Conservation (phyloP, 1,140 invertebrate genomes). For the Drosophila quadrilineata region DNA sequence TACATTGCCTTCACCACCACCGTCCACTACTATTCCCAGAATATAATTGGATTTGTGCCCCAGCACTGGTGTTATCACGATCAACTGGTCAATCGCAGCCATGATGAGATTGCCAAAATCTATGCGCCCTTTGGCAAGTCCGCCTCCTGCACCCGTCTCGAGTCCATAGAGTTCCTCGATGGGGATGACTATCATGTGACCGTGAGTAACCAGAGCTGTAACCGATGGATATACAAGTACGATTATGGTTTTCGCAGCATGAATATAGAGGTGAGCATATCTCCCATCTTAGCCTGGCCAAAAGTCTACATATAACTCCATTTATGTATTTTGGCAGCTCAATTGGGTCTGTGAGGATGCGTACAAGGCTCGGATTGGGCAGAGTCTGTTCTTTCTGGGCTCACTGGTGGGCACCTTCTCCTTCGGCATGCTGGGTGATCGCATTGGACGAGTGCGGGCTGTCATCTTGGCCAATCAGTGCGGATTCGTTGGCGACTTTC, state of each 20-base stretch:
- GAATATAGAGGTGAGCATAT: conserved; percentile 82
- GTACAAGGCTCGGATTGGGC: conserved; percentile 83
- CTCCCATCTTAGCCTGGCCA: background rate
- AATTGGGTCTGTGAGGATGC: conserved; percentile 84
- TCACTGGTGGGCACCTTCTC: conserved; percentile 83
- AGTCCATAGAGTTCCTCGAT: conserved; percentile 17
- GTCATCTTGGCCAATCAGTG: conserved; percentile 83
- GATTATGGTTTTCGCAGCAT: conserved; percentile 82
- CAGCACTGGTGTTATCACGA: conserved; percentile 80
- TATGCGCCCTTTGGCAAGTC: conserved; percentile 50
- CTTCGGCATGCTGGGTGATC: conserved; percentile 83
- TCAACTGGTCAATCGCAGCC: conserved; percentile 50
- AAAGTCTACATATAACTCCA: background rate
- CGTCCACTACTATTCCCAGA: conserved; percentile 83
- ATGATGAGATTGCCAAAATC: conserved; percentile 55
- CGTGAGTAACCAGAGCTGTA: conserved; percentile 57
- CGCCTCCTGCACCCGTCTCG: conserved; percentile 55
- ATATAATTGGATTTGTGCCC: conserved; percentile 82
- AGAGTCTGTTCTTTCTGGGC: conserved; percentile 84
- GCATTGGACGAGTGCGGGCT: conserved; percentile 83
- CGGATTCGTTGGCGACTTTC: conserved; percentile 82
- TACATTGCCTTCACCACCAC: conserved; percentile 82
- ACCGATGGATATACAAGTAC: conserved; percentile 82
- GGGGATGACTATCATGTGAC: conserved; percentile 34
- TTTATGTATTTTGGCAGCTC: conserved; percentile 67